Evolutionary conservation across 1,140 invertebrate species (phyloP).

Genomic region (Thereuonema tuberculata): DNA sequence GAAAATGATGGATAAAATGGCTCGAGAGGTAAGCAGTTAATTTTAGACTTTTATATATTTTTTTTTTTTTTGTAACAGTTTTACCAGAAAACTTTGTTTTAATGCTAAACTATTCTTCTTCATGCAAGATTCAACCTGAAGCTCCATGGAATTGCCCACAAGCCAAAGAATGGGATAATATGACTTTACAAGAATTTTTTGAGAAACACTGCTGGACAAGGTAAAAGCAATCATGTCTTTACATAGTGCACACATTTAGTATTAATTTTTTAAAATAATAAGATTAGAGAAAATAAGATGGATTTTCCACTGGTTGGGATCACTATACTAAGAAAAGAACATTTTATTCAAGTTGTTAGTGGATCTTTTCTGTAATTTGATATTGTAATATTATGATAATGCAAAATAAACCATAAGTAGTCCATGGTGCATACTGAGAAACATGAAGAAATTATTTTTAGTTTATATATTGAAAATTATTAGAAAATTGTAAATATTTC

Average conservation of each 20-base stretch:
- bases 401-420: no score
- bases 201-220: conserved; percentile 28
- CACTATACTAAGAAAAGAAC: not conserved
- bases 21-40: conserved; percentile 16
- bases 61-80: not conserved
- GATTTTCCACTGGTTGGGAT: not conserved
- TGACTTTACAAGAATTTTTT: conserved; percentile 30
- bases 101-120: not conserved
- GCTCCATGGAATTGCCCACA: conserved; percentile 31
- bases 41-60: not conserved
- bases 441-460: no score
- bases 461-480: no score
- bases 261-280: not conserved
- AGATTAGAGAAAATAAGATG: no score
- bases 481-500: no score
- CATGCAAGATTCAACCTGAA: conserved; percentile 26
- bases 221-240: conserved; percentile 17
- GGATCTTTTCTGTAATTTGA: no score
- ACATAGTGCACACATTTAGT: not conserved
- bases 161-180: conserved; percentile 31
- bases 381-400: no score
- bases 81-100: not conserved
- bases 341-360: no score
- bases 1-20: conserved; percentile 22
- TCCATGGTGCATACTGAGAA: no score